Evolutionary conservation across 2,797 vertebrate species (phyloP).

Genomic region (Carcharodon carcharias): DNA sequence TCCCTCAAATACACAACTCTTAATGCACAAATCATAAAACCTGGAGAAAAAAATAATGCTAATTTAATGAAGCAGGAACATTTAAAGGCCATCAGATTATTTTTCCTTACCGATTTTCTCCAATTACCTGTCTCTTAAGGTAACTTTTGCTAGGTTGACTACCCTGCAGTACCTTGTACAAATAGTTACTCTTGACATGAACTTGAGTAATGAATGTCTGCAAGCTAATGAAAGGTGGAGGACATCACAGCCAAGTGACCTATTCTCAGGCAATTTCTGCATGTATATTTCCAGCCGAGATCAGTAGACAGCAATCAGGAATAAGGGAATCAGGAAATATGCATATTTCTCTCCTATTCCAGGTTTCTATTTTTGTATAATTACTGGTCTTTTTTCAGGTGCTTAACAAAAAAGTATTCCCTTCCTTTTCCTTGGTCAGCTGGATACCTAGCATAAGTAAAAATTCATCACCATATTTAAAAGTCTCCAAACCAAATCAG

Average conservation of each 20-base stretch:
- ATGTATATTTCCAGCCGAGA: neutral
- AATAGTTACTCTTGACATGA: neutral
- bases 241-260: neutral
- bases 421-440: neutral
- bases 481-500: neutral
- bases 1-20: neutral
- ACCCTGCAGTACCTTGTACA: neutral
- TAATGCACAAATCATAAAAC: neutral
- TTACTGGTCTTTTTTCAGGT: neutral
- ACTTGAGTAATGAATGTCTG: neutral
- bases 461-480: slow-evolving; percentile 8
- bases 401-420: neutral
- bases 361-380: neutral
- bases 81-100: neutral
- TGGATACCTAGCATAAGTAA: neutral
- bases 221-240: neutral
- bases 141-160: neutral
- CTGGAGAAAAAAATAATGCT: neutral
- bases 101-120: neutral
- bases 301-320: neutral
- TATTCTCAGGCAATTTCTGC: neutral
- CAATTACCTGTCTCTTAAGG: neutral
- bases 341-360: neutral
- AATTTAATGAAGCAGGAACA: neutral
- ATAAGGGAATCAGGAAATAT: neutral